Base-by-base conservation (phyloP, 2,888 invertebrate genomes). In the Drosophila borealis region DNA sequence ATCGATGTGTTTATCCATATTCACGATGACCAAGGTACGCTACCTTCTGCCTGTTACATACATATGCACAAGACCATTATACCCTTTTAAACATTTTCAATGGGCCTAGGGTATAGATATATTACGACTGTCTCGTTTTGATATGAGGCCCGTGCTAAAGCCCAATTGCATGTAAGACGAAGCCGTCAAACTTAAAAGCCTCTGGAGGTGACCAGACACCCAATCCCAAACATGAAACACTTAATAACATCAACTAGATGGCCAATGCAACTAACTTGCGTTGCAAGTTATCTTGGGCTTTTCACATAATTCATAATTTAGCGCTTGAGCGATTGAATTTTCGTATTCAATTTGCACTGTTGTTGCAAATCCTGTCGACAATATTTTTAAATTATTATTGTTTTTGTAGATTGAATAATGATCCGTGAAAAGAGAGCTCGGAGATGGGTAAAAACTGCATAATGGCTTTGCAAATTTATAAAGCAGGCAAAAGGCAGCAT, bases 241-340 rank as follows among this genome's bases (percentile, higher is more conserved):
- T 29, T 17, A 51, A 49, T 39, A 53, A 11, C 48, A 44, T 29
- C 36, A 60, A n/a, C 39, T 29, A 13, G 19, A 48, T 70, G 71
- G 65, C 51, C 62, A 55, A 50, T 50, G 55, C 39, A 68, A 44
- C 55, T 51, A 42, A 56, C 45, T 69, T 36, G 10, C 46, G 51
- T 21, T 42, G 69, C 69, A 37, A 36, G 45, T 25, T 36, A 19
- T 51, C 41, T 45, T 46, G 69, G 60, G 54, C 41, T 37, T 37
- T 21, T 44, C 11, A 37, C 46, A 69, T 51, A 62, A 55, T 69
- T 48, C 50, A 62, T 29, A 29, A 62, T 14, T 37, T 17, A 21
- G 45, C 36, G 49, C 41, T 34, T 65, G 57, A 46, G 50, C 59
- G 64, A 70, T 74, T 78, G 57, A 61, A 71, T 74, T 76, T 71